A percentile compares a stretch with the other conserved stretches of the same genome.
These are phyloP conservation scores for Ditylenchus dipsaci DNA, from an alignment of 1,140 invertebrate genomes.

Conservation along the genomic window DNA sequence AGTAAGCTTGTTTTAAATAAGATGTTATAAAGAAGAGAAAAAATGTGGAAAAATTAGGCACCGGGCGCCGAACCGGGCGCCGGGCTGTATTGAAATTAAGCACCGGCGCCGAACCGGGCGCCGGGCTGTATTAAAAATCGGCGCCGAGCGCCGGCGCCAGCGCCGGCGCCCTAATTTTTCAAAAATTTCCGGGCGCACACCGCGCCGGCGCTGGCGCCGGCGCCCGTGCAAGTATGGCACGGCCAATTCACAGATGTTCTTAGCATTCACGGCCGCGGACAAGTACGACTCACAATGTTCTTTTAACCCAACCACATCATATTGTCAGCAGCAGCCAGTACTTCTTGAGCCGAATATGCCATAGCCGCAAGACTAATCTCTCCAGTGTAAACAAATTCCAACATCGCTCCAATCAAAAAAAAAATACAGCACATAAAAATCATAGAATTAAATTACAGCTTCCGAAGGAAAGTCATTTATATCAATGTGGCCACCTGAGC, in stretches of 20 bases:
- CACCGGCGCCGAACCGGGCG: no score
- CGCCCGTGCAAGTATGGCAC: no score
- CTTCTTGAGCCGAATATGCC: slow-evolving; percentile 28
- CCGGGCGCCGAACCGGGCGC: no score
- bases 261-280: slow-evolving; percentile 27
- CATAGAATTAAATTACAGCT: background rate
- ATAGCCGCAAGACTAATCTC: slow-evolving; percentile 10
- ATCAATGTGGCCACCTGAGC: slow-evolving; percentile 33
- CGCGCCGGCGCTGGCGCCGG: no score
- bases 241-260: slow-evolving; percentile 39
- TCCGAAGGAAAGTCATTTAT: background rate
- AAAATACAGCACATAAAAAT: background rate
- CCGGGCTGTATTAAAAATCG: no score
- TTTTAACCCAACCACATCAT: slow-evolving; percentile 49
- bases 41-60: no score
- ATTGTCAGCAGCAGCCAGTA: slow-evolving; percentile 53
- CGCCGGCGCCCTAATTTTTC: no score
- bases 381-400: slow-evolving; percentile 24
- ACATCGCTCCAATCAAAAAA: slow-evolving; percentile 23
- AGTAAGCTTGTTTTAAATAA: no score
- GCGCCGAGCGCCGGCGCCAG: no score
- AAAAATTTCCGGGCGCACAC: no score
- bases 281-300: slow-evolving; percentile 50
- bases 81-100: no score
- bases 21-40: no score